Percentiles rank a stretch among this genome's conserved stretches.
Conservation (phyloP, 2,888 invertebrate species). For the Zaprionus bogoriensis region DNA sequence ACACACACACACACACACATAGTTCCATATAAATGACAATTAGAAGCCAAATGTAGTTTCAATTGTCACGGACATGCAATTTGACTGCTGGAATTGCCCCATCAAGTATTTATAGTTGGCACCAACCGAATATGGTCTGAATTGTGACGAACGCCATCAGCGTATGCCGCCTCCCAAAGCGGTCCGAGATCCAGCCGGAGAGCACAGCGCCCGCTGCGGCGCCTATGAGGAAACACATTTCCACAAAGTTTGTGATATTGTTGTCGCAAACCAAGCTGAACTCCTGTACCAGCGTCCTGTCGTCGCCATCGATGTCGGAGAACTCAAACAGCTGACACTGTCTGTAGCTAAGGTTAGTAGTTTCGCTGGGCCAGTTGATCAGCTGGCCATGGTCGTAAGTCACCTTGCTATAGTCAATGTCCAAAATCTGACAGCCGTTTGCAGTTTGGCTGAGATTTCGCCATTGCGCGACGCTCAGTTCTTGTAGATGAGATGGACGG, state of each 20-base stretch:
- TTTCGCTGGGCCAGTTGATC: constrained; percentile 57
- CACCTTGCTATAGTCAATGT: constrained; percentile 58
- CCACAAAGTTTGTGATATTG: constrained; percentile 85
- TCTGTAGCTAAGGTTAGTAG: constrained; percentile 44
- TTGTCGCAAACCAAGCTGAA: constrained; percentile 86
- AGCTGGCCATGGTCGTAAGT: constrained; percentile 46
- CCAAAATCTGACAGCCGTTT: constrained; percentile 83
- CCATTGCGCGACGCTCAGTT: constrained; percentile 83
- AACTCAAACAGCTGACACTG: constrained; percentile 83
- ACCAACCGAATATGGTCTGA: constrained; percentile 84
- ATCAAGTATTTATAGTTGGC: constrained; percentile 36
- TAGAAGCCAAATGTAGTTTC: constrained; percentile 52
- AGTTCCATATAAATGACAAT: constrained; percentile 65
- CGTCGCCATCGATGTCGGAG: constrained; percentile 58
- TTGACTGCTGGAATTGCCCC: constrained; percentile 17
- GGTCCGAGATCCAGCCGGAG: constrained; percentile 87
- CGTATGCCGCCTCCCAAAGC: constrained; percentile 86
- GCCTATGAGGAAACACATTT: constrained; percentile 87
- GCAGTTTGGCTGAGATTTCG: constrained; percentile 84
- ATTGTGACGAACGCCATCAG: constrained; percentile 85
- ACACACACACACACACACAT: constrained; percentile 5
- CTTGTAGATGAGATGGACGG: constrained; percentile 82
- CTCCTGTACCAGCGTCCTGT: constrained; percentile 85
- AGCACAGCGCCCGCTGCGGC: constrained; percentile 87
- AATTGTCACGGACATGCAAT: constrained; percentile 31